Evolutionary conservation across 2,888 invertebrate species (phyloP).

Genomic region (Nomada ferruginata): DNA sequence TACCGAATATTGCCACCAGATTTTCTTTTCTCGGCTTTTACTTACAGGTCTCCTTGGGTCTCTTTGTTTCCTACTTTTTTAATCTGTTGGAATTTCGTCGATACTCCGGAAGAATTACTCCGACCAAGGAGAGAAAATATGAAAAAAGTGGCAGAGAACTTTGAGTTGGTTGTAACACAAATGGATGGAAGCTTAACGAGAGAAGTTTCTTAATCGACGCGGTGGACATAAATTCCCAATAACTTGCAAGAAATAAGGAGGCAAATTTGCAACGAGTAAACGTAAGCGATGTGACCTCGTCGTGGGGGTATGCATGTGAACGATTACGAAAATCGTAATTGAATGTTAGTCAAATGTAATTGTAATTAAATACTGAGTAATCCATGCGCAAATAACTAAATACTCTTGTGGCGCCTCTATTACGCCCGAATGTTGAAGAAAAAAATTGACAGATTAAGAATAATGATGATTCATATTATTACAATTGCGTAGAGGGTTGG

Average conservation of each 20-base stretch:
- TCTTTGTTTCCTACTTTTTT: too few relatives aligned
- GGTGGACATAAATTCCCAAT: slow-evolving; percentile 43
- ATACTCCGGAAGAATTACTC: neutral
- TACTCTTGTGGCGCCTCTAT: too few relatives aligned
- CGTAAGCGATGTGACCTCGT: slow-evolving; percentile 1
- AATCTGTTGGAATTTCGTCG: neutral
- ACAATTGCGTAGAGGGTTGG: too few relatives aligned
- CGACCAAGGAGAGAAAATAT: neutral
- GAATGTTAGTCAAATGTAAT: too few relatives aligned
- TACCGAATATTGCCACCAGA: slow-evolving; percentile 2
- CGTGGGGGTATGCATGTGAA: too few relatives aligned
- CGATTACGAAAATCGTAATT: too few relatives aligned
- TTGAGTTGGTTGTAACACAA: slow-evolving; percentile 30
- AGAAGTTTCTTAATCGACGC: slow-evolving; percentile 39
- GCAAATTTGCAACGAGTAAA: slow-evolving; percentile 31
- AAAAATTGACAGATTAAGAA: too few relatives aligned
- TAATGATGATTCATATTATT: too few relatives aligned
- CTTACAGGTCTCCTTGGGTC: neutral
- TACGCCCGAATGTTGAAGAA: too few relatives aligned
- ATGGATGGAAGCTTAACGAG: slow-evolving; percentile 44
- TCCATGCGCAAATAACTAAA: too few relatives aligned
- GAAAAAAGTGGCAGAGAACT: neutral
- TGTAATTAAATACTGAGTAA: too few relatives aligned
- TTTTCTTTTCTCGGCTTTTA: neutral
- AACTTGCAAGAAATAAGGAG: slow-evolving; percentile 50